phyloP scores from a whole-genome alignment of 2,888 invertebrate genomes.

The Noctua fimbriata region DNA sequence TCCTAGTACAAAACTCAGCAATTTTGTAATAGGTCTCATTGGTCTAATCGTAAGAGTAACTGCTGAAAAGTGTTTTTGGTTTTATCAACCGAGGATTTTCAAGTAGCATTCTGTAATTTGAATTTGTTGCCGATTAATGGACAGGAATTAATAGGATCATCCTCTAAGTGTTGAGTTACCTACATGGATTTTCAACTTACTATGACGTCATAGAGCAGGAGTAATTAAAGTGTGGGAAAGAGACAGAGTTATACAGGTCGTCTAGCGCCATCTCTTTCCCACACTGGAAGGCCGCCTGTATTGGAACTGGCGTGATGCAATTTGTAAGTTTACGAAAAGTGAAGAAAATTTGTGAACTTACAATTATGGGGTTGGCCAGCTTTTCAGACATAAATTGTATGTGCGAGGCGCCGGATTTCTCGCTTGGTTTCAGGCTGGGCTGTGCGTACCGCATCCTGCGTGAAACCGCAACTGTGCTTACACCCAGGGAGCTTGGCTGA shows the following conservation, averaged over 20 bases:
- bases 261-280: too few relatives aligned
- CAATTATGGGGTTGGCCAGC: conserved; percentile 65
- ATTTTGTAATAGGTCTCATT: neutral
- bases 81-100: neutral
- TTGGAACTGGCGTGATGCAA: neutral
- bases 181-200: neutral
- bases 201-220: too few relatives aligned
- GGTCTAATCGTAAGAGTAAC: neutral
- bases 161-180: neutral
- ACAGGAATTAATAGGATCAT: neutral
- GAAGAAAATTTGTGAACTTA: conserved; percentile 50
- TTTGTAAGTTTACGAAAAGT: neutral
- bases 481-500: conserved; percentile 59
- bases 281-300: too few relatives aligned
- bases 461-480: conserved; percentile 60
- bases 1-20: too few relatives aligned
- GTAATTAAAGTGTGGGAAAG: too few relatives aligned
- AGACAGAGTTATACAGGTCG: too few relatives aligned
- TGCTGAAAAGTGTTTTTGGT: neutral
- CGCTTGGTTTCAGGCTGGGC: conserved; percentile 73
- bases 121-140: neutral
- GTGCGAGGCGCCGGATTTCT: conserved; percentile 76
- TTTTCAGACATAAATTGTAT: conserved; percentile 71
- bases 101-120: neutral
- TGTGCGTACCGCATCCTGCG: conserved; percentile 36